These are phyloP conservation scores for Lophius piscatorius DNA, from an alignment of 2,113 vertebrate species.

Conservation along the genomic window DNA sequence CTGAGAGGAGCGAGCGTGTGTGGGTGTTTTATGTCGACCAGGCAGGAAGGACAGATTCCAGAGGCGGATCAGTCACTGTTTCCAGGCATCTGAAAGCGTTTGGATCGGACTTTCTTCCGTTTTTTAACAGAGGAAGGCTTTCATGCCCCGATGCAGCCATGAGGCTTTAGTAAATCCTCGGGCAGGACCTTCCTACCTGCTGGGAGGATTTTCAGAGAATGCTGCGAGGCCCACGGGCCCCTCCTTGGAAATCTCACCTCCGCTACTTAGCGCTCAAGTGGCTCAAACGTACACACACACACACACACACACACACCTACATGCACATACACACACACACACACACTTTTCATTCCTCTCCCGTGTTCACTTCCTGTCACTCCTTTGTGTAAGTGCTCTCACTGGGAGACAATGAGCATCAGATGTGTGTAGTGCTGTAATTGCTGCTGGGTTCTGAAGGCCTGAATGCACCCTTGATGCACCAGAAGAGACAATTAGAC, in stretches of 20 bases:
- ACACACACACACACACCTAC: conserved; percentile 4
- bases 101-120: conserved; percentile 27
- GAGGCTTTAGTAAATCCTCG: conserved; percentile 37
- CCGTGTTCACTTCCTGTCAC: conserved; percentile 30
- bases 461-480: conserved; percentile 58
- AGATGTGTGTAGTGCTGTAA: conserved; percentile 60
- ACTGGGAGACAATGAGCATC: conserved; percentile 63
- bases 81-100: conserved; percentile 36
- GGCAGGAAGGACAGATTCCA: conserved; percentile 17
- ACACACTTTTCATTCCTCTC: conserved; percentile 37
- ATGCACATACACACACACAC: no score
- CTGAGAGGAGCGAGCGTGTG: conserved; percentile 14
- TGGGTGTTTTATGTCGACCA: not conserved
- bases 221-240: conserved; percentile 10
- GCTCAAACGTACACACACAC: conserved; percentile 19
- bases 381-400: conserved; percentile 26
- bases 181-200: conserved; percentile 34
- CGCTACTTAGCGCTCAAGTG: conserved; percentile 22
- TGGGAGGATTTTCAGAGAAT: conserved; percentile 32
- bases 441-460: conserved; percentile 49
- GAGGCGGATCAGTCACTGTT: conserved; percentile 30
- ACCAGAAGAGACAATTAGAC: conserved; percentile 56
- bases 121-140: conserved; percentile 22
- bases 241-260: conserved; percentile 49
- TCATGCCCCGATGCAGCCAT: conserved; percentile 5